These are phyloP conservation scores for Stenichneumon culpator DNA, from an alignment of 2,888 invertebrate species.

Conservation along the genomic window DNA sequence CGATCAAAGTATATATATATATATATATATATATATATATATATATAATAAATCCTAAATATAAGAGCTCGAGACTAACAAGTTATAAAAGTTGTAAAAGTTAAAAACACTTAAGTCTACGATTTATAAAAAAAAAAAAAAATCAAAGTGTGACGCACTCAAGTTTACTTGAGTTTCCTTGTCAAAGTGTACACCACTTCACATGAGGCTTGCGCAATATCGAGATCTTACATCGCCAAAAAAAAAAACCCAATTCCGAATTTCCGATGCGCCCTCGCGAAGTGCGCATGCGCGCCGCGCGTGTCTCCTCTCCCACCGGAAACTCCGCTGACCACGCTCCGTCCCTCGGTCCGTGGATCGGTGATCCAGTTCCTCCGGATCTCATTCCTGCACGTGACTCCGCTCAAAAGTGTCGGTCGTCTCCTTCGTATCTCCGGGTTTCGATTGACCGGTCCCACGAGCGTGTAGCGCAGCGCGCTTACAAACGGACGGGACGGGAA, in stretches of 20 bases:
- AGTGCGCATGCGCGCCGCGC: not conserved
- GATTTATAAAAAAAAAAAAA: too few relatives aligned
- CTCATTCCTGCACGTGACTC: not conserved
- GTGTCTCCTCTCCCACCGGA: constrained; percentile 10
- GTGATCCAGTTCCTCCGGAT: constrained; percentile 9
- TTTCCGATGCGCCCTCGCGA: not conserved
- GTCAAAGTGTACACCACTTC: too few relatives aligned
- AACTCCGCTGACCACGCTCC: constrained; percentile 14
- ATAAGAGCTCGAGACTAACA: too few relatives aligned
- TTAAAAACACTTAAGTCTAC: too few relatives aligned
- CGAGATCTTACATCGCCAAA: not conserved
- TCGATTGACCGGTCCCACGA: constrained; percentile 57
- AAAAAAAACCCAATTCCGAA: not conserved
- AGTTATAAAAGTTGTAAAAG: too few relatives aligned
- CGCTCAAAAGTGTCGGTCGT: not conserved
- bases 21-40: too few relatives aligned
- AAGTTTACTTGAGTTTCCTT: too few relatives aligned
- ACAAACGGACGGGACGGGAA: constrained; percentile 42
- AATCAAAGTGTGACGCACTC: too few relatives aligned
- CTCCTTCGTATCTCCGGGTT: constrained; percentile 12
- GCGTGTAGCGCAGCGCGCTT: constrained; percentile 15
- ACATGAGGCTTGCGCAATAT: not conserved
- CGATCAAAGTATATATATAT: too few relatives aligned
- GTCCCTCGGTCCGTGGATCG: not conserved
- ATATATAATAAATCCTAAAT: too few relatives aligned